Evolutionary conservation across 2,888 invertebrate genomes (phyloP), one percentile per base, ranked within the genome.

Genomic region (Pollenia angustigena): DNA sequence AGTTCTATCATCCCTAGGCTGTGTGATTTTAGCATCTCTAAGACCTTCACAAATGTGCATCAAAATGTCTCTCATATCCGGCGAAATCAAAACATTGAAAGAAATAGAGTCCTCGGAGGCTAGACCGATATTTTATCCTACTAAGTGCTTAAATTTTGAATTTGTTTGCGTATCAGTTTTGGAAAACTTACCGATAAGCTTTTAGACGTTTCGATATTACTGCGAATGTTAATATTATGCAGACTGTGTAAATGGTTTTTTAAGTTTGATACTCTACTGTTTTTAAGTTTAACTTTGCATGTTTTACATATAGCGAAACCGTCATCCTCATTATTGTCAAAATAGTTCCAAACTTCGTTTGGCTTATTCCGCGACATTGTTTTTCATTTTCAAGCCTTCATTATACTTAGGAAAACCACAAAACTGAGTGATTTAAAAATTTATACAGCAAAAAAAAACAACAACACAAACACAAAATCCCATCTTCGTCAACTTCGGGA

Each of bases 11-110:
- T 78, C 14, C 69, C 79, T 2, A 69, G 18, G 48, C 69, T 60
- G 16, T 9, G 42, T 10, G 79, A 79, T 69, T 69, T 16, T 50
- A 4, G 50, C 11, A 68, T 11, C 71, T 56, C 14, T 72, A 56
- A 72, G 12, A 16, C 56, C 44, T 16, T 56, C 54, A 42, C 71
- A 72, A 72, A 56, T 56, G 18, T 56, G 71, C 16, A 1, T 23
- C 3, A 74, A 14, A 32, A 74, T 48, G 12, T 42, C 81, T 78
- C 68, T 86, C 69, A 79, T 58, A 44, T 87, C 87, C 40, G 42
- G 52, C 0, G 85, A 88, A 71, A 87, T 87, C 58, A 89, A 86
- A n/a, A 79, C 69, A 48, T 87, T 87, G 14, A 87, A 86, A 3
- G 88, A 68, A 60, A 85, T 79, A 14, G 81, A 54, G 23, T 87